These are phyloP conservation scores for Rhynchomys soricoides DNA, from an alignment of 2,113 vertebrate species.

Conservation along the genomic window DNA sequence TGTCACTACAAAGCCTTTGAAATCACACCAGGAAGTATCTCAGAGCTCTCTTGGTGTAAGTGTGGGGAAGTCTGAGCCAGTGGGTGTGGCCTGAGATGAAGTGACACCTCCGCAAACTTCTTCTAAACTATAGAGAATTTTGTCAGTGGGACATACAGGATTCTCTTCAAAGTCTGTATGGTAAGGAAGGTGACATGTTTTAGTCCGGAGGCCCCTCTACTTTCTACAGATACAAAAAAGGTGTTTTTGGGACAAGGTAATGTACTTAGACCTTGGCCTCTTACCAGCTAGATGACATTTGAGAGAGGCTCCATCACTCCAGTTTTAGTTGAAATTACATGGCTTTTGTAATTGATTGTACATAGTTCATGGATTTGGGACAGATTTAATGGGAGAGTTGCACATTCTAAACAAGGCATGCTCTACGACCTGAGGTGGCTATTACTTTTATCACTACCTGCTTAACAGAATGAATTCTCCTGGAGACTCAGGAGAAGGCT, in stretches of 20 bases:
- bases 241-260: fast-evolving
- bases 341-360: neutral
- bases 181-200: neutral
- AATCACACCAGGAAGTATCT: neutral
- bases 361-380: neutral
- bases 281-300: neutral
- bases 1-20: constrained; percentile 39
- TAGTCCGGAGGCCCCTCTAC: neutral
- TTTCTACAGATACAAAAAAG: neutral
- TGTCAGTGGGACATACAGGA: too few species aligned
- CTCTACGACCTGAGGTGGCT: neutral
- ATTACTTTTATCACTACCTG: neutral
- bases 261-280: neutral
- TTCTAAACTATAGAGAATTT: neutral
- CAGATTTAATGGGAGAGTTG: neutral
- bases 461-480: neutral
- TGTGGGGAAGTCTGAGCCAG: neutral
- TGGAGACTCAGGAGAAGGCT: neutral
- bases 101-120: neutral
- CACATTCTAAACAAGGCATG: neutral
- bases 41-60: neutral
- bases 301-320: neutral
- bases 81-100: neutral
- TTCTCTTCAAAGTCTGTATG: neutral
- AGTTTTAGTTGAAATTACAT: neutral